phyloP scores from a whole-genome alignment of 2,797 vertebrate genomes.

The Epinephelus awoara region DNA sequence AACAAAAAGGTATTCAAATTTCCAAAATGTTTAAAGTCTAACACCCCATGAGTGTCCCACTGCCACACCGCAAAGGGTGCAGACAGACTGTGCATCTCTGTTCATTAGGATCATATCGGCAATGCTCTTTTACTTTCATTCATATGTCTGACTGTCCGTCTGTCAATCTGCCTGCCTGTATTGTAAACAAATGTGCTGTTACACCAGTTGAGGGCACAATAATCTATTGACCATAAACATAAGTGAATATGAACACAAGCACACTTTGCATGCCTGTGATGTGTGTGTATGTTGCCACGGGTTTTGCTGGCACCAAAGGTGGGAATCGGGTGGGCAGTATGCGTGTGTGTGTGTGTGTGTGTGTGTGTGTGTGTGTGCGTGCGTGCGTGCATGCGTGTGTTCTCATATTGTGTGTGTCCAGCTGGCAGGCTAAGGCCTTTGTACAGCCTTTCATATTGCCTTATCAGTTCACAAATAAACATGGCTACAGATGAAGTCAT shows the following conservation, averaged over 20 bases:
- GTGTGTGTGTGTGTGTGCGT: slow-evolving; percentile 45
- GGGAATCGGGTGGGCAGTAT: slow-evolving; percentile 31
- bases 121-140: no score
- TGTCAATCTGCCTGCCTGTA: slow-evolving; percentile 1
- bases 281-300: slow-evolving; percentile 25
- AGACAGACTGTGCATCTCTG: no score
- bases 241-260: background rate
- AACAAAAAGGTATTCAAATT: background rate
- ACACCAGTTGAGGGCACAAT: slow-evolving; percentile 20
- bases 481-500: slow-evolving; percentile 66
- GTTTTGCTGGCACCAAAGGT: slow-evolving; percentile 36
- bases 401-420: slow-evolving; percentile 67
- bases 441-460: slow-evolving; percentile 80
- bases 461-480: slow-evolving; percentile 81
- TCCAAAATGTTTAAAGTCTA: no score
- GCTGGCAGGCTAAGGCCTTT: slow-evolving; percentile 80
- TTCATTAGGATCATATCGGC: no score
- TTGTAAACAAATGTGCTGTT: slow-evolving; percentile 3
- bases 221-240: slow-evolving; percentile 11
- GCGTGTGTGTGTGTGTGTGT: slow-evolving; percentile 50
- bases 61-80: no score
- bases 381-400: slow-evolving; percentile 45
- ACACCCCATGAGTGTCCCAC: no score
- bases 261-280: slow-evolving; percentile 13
- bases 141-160: slow-evolving; percentile 5